Conservation (phyloP, 1,140 invertebrate genomes). For the Bombus sibiricus region DNA sequence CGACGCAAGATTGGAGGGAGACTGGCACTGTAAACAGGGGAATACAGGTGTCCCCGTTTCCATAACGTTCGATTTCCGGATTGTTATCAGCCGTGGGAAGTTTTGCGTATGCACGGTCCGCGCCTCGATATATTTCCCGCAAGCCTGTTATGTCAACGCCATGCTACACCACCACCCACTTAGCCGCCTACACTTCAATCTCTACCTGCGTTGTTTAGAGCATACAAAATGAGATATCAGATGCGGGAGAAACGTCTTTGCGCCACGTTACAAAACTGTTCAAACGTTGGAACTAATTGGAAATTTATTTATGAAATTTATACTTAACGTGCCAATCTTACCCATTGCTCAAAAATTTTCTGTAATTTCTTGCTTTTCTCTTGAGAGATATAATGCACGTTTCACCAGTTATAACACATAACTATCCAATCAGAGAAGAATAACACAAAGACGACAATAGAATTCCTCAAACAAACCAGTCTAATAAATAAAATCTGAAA, state of each 20-base stretch:
- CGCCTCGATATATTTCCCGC: conserved; percentile 25
- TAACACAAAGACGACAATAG: too few relatives aligned
- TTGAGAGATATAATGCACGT: background rate
- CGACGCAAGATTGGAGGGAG: background rate
- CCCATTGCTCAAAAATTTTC: background rate
- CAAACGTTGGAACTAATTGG: background rate
- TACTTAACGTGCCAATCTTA: background rate
- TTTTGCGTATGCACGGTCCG: background rate
- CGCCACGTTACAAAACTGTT: too few relatives aligned
- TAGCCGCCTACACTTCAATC: background rate
- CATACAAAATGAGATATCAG: background rate
- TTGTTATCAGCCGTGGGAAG: conserved; percentile 14
- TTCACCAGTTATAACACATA: background rate
- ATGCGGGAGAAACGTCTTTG: background rate
- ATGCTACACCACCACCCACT: background rate
- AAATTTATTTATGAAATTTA: background rate
- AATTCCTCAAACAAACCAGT: too few relatives aligned
- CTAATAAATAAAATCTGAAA: too few relatives aligned
- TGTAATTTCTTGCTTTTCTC: background rate
- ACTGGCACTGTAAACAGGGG: conserved; percentile 8
- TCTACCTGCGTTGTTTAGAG: background rate
- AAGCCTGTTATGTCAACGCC: conserved; percentile 15
- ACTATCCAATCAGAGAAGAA: too few relatives aligned
- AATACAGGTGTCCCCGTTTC: conserved; percentile 31
- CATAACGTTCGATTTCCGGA: conserved; percentile 34